phyloP scores from a whole-genome alignment of 2,113 vertebrate genomes.

The Candoia aspera region DNA sequence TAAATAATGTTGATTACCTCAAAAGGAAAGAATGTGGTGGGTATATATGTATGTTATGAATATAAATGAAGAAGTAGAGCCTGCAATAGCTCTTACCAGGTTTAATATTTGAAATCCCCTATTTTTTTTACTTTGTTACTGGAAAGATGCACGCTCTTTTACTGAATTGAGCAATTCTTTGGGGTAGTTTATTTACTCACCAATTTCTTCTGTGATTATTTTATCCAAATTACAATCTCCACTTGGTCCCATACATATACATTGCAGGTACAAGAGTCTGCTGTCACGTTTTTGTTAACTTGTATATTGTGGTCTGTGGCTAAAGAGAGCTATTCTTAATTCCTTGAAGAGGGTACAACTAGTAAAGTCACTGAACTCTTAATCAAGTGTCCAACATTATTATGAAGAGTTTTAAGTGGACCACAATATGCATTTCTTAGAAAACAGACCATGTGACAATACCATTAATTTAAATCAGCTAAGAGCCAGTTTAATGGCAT shows the following conservation, averaged over 20 bases:
- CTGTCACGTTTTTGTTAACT: background rate
- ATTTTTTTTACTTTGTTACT: no score
- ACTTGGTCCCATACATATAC: background rate
- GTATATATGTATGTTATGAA: no score
- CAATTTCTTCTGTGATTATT: background rate
- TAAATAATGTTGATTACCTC: no score
- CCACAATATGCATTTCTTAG: background rate
- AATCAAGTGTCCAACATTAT: background rate
- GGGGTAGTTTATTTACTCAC: background rate
- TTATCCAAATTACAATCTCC: background rate
- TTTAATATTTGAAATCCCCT: no score
- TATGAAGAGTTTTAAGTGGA: background rate
- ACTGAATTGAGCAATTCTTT: no score
- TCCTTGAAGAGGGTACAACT: background rate
- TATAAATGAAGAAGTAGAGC: no score
- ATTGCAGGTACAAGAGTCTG: background rate
- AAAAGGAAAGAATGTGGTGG: no score
- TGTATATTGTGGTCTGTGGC: background rate
- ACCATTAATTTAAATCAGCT: background rate
- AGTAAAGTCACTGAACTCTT: background rate
- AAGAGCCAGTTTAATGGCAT: background rate
- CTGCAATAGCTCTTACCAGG: no score
- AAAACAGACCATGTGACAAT: background rate
- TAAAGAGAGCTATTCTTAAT: background rate
- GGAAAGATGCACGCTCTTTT: no score